Evolutionary conservation across 2,113 vertebrate genomes (phyloP).

Genomic region (Aspiorhynchus laticeps): DNA sequence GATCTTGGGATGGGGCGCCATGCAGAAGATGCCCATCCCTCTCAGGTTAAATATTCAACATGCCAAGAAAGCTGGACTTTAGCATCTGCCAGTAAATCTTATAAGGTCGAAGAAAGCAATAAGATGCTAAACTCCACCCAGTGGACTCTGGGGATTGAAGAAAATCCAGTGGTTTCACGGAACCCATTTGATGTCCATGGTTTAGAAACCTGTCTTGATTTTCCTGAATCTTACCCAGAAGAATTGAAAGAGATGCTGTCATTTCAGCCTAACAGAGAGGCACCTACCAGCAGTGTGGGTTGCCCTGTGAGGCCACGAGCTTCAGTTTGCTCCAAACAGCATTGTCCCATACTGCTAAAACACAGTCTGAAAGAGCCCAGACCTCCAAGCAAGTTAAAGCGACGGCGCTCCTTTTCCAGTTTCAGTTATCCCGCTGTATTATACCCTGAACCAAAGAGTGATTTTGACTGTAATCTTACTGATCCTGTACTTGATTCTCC

Average conservation of each 20-base stretch:
- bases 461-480: neutral
- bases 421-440: neutral
- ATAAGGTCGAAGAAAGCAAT: neutral
- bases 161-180: slow-evolving; percentile 5
- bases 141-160: neutral
- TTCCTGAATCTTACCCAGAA: slow-evolving; percentile 42
- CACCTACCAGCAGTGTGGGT: neutral
- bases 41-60: slow-evolving; percentile 6
- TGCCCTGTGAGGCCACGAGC: neutral
- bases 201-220: slow-evolving; percentile 34
- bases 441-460: neutral
- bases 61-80: slow-evolving; percentile 31
- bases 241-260: slow-evolving; percentile 38
- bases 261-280: slow-evolving; percentile 25
- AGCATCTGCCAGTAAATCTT: neutral
- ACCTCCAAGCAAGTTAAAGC: slow-evolving; percentile 31
- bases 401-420: neutral
- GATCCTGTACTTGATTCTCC: neutral
- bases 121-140: neutral
- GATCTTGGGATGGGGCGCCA: slow-evolving; percentile 8
- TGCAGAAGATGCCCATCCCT: neutral
- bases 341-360: slow-evolving; percentile 16
- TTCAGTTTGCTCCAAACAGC: neutral
- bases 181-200: neutral
- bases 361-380: neutral